Base-by-base conservation (phyloP, 1,140 invertebrate genomes). In the Condylostylus longicornis region DNA sequence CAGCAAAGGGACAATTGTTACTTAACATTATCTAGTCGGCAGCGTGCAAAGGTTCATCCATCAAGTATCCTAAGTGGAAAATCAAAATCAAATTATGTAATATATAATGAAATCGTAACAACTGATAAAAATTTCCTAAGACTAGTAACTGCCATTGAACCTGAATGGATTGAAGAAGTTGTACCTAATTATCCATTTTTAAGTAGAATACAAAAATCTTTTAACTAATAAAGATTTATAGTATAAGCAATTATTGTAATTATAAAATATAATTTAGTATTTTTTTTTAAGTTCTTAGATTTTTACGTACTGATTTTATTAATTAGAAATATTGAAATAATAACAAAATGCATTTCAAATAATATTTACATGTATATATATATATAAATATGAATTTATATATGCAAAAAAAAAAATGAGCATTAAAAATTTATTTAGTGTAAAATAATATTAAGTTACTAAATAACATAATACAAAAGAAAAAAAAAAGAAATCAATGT, bases 41-140 rank as follows among this genome's bases (percentile, higher is more conserved):
- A 48, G 40, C 45, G 38, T 35, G 51, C 41, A 31, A 54, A 46
- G 38, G 58, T 58, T 21, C 57, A 61, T 40, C 56, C 57, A 5
- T 58, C 58, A n/a, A 61, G 57, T 42, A 49, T 60, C 9, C 46
- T 57, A 3, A 54, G 49, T 31, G 50, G 53, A 10, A 60, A 76
- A 25, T 74, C 73, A 32, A 74, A 79, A 47, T 81, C 85, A 1
- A 66, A 72, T 18, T 78, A 75, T 41, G 68, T 97, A n/a, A 63
- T 96, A 6, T 98, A 84, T 59, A 82, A 80, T 1, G 90, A 97
- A 66, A 68, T 97, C 23, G 72, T 95, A 10, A 72, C 82, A 49
- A 94, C 90, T 0, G 73, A 70, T 23, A 82, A 81, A 48, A 75
- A 78, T 46, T 95, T 86, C 63, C 74, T 95, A 46, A 69, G 82